Evolutionary conservation across 2,797 vertebrate genomes (phyloP), one percentile per base, ranked within the genome.

Genomic region (Muraenolepis orangiensis): DNA sequence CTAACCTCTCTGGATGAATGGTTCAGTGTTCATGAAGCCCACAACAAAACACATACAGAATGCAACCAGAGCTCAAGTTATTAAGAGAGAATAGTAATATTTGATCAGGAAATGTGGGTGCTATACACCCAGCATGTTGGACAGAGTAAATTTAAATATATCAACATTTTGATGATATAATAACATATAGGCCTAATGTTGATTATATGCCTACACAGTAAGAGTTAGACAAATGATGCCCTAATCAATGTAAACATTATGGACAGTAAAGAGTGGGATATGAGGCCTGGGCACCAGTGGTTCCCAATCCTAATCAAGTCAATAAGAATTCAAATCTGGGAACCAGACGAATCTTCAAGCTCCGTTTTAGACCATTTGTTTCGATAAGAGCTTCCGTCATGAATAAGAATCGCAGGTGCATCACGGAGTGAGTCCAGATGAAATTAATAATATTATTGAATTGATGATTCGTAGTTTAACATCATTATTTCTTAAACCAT

Each of bases 381-480:
- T n/a, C n/a, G n/a, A n/a, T n/a, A n/a, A n/a, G 14, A 10, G 16
- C 40, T 1, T 42, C 40, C 40, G 11, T 42, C 10, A 42, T 16
- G 11, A 42, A 42, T 42, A 1, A 16, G 16, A 42, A 42, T 42
- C 11, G 40, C 40, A 42, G 40, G 40, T 42, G 40, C 12, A 42
- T 80, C 36, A 34, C 80, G 16, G 66, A 67, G 61, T 74, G 72
- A 72, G 70, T 79, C 38, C 29, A 31, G 72, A 66, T n/a, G 3
- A 0, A 11, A 51, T 83, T 46, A 88, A 88, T 28, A 87, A 77
- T 70, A 36, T 18, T 34, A 14, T n/a, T 61, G 6, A 2, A 11
- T 40, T 40, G 32, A 10, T 20, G n/a, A 31, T 66, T 13, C 10
- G 14, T 34, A 7, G 57, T 36, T 46, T 34, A 57, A 2, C 13